A percentile compares a stretch with the other conserved stretches of the same genome.
Evolutionary conservation across 1,140 invertebrate species (phyloP).

Genomic region (Brachionus sp.): DNA sequence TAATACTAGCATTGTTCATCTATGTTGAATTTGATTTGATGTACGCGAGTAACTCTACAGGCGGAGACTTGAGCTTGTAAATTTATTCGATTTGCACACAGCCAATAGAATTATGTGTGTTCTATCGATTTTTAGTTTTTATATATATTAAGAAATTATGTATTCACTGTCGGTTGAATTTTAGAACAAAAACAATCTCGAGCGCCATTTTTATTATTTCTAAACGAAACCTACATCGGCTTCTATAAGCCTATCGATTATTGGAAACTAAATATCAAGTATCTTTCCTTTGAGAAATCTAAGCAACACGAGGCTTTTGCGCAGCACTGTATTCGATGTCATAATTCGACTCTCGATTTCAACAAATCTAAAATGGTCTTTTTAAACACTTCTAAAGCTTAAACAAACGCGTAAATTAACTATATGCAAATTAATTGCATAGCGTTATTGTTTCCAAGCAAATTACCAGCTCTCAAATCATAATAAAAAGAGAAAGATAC

Average conservation of each 20-base stretch:
- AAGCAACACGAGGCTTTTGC: no score
- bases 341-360: not conserved
- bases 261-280: not conserved
- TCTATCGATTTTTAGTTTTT: not conserved
- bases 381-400: no score
- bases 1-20: not conserved
- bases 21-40: not conserved
- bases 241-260: not conserved
- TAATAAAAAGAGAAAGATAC: no score
- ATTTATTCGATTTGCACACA: not conserved
- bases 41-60: not conserved
- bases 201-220: not conserved
- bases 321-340: no score
- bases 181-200: not conserved
- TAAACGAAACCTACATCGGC: not conserved
- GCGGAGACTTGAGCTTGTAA: not conserved
- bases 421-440: not conserved
- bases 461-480: not conserved
- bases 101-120: not conserved
- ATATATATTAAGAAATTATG: not conserved
- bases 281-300: not conserved
- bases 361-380: no score
- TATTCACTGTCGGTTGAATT: not conserved
- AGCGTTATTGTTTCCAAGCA: not conserved
- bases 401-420: no score